Base-by-base conservation (phyloP, 2,113 vertebrate genomes). In the Forbesichthys papilliferus region DNA sequence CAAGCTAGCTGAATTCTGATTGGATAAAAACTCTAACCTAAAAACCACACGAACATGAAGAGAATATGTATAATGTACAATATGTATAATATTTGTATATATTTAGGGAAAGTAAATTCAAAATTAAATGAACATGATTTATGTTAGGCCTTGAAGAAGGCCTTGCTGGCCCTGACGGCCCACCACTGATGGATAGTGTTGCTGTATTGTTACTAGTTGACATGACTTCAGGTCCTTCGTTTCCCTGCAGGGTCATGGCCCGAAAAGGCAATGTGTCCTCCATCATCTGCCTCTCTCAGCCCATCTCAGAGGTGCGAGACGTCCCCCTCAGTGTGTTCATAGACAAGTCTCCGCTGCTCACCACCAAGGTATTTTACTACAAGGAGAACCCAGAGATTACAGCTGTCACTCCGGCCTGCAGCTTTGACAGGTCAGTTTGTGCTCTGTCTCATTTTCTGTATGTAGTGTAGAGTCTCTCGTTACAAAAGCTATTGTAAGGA, bases 361-460 rank as follows among this genome's bases (percentile, higher is more conserved):
- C 92, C 0, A 93, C 92, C 3, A 87, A 89, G 86, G 87, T 88
- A 42, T 99, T 98, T 83, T 84, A 91, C 60, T 98, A 98, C 85
- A 93, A 85, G 73, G 92, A 95, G 11, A 87, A 95, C 16, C 97
- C 96, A 0, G 13, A 86, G 1, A 84, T 99, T 46, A 84, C 86
- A 0, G 61, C 83, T 0, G 84, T 98, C 3, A 55, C 71, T 11
- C 97, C 98, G 0, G 90, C 84, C 76, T 99, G 98, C 82, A 95
- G 94, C 85, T 96, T 92, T 74, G 86, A 91, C 84, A 91, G 90
- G 93, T 94, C 69, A 12, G 53, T 14, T 52, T 54, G 9, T 65
- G 36, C 5, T 4, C 56, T 12, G 12, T 11, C 20, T 11, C 9
- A 34, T 58, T 13, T 36, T 5, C 13, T 52, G 9, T 9, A 52